phyloP scores from a whole-genome alignment of 2,113 vertebrate species.

The Elgaria multicarinata region DNA sequence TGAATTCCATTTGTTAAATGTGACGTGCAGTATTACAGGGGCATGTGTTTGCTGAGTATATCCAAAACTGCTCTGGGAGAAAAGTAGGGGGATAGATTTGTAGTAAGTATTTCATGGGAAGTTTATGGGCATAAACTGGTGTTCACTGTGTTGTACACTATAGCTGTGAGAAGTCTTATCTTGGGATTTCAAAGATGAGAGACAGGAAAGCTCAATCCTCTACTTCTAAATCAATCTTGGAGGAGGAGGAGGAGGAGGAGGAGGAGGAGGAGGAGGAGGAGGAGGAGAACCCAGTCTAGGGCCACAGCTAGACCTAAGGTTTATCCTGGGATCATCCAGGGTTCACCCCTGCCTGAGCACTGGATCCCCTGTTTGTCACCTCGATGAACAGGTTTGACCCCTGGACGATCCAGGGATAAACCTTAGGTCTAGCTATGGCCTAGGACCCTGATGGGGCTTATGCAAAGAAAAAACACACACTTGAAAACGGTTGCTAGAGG shows the following conservation, averaged over 20 bases:
- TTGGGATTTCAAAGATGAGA: not conserved
- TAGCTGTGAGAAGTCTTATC: not conserved
- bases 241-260: too few species aligned
- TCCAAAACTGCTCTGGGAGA: not conserved
- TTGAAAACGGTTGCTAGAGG: not conserved
- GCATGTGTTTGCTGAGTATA: not conserved
- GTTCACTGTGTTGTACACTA: not conserved
- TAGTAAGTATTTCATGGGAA: not conserved
- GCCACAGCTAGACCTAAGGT: too few species aligned
- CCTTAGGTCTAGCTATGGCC: too few species aligned
- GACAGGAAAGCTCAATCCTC: not conserved
- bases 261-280: not conserved
- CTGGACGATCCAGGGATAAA: too few species aligned
- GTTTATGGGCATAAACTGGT: not conserved
- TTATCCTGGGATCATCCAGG: too few species aligned
- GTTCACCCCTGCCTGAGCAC: too few species aligned
- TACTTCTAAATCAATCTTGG: not conserved
- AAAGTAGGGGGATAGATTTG: not conserved
- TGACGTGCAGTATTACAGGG: not conserved
- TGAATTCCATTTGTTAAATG: not conserved
- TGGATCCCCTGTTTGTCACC: too few species aligned
- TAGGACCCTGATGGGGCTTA: too few species aligned
- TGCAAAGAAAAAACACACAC: not conserved
- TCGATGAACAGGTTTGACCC: too few species aligned
- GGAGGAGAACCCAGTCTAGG: not conserved